Base-by-base conservation (phyloP, 2,888 invertebrate species). In the Ormyrus thymus region DNA sequence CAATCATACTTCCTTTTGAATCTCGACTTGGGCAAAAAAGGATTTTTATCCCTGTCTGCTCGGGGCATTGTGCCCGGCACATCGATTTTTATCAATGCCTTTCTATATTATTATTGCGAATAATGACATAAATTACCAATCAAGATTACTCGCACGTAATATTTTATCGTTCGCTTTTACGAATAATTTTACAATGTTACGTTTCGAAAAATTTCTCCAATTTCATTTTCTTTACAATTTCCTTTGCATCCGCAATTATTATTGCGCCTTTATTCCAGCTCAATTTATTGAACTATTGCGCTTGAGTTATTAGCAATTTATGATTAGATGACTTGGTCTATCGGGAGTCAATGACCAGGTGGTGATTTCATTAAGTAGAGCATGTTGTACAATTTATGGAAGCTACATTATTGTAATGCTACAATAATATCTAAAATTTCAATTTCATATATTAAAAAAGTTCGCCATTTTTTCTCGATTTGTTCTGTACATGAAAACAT, bases 1-100 rank as follows among this genome's bases (percentile, higher is more conserved):
- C 73, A 81, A 78, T 81, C 76, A 78, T 78, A 73, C 48, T 51
- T 73, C 15, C 70, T 69, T 73, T 80, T 74, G 80, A 76, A 70
- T 74, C 70, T 73, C 69, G 73, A 56, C 11, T 68, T 51, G 55
- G n/a, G 55, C 55, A 51, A 71, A 72, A 65, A 64, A 51, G 70
- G 8, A 62, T 62, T 73, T 61, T 50, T 70, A 75, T 76, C 6
- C 76, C 46, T 50, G 43, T 15, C 4, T 45, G 51, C 66, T 59
- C 48, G 15, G 53, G 53, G 45, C 59, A 68, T 79, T 66, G 75
- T 66, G 71, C 51, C 11, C 58, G 48, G 58, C 58, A 7, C 66
- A 72, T 80, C 69, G 73, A 76, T 76, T 76, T 80, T 80, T 76
- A 80, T 73, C 76, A 61, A 73, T 73, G 73, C 59, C 46, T 53